phyloP scores from a whole-genome alignment of 1,140 invertebrate genomes.

The Drosophila auraria region DNA sequence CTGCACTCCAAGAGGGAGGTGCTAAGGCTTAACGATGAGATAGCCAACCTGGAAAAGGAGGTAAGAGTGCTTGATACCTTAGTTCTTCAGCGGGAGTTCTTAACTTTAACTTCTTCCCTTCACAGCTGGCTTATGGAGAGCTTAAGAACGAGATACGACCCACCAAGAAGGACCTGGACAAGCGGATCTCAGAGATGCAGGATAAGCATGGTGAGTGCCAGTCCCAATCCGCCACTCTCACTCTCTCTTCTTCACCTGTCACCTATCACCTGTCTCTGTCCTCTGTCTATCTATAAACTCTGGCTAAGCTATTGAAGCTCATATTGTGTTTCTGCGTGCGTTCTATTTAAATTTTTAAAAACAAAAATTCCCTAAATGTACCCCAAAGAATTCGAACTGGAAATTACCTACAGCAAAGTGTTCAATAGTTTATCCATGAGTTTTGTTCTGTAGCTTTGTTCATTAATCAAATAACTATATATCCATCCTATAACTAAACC shows the following conservation, averaged over 20 bases:
- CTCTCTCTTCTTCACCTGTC: constrained; percentile 1
- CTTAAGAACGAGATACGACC: constrained; percentile 86
- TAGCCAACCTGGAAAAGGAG: constrained; percentile 92
- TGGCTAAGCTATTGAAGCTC: constrained; percentile 88
- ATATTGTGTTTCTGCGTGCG: constrained; percentile 63
- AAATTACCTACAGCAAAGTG: constrained; percentile 39
- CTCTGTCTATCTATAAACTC: constrained; percentile 51
- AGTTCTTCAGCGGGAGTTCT: too few relatives aligned
- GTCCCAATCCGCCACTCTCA: neutral
- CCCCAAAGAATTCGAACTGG: constrained; percentile 25
- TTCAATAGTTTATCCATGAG: constrained; percentile 89
- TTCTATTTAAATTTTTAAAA: constrained; percentile 11
- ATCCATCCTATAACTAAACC: constrained; percentile 41
- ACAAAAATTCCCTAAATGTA: neutral
- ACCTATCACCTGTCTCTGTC: constrained; percentile 13
- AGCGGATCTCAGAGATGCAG: constrained; percentile 91
- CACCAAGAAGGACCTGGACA: constrained; percentile 89
- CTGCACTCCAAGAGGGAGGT: constrained; percentile 91
- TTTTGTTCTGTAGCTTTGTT: constrained; percentile 60
- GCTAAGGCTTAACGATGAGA: constrained; percentile 90
- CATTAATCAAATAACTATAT: constrained; percentile 27
- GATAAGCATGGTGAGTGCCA: constrained; percentile 90
- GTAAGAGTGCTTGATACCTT: constrained; percentile 79
- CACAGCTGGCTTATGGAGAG: constrained; percentile 85
- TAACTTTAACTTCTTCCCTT: neutral